A percentile compares a stretch with the other conserved stretches of the same genome.
phyloP scores from a whole-genome alignment of 2,797 vertebrate genomes.

The Melanotaenia boesemani region DNA sequence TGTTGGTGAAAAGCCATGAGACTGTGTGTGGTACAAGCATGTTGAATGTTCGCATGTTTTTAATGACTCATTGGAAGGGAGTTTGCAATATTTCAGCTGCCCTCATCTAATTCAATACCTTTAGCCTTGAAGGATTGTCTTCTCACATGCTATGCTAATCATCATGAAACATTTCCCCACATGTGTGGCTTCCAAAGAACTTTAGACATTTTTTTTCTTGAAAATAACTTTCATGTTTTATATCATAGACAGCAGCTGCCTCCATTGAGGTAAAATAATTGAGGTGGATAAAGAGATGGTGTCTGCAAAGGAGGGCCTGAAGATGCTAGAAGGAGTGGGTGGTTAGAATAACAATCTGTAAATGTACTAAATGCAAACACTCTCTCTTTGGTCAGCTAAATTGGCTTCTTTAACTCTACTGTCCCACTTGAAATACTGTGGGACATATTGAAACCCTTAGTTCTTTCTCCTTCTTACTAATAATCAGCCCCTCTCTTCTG shows the following conservation, averaged over 20 bases:
- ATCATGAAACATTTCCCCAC: constrained; percentile 54
- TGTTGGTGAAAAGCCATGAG: constrained; percentile 19
- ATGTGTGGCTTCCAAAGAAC: constrained; percentile 30
- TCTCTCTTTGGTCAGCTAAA: constrained; percentile 66
- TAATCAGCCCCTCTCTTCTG: constrained; percentile 65
- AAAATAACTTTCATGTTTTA: constrained; percentile 32
- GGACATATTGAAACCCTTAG: constrained; percentile 79
- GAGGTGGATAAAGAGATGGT: constrained; percentile 30
- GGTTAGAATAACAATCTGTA: constrained; percentile 76
- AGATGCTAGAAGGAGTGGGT: constrained; percentile 61
- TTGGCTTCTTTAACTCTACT: constrained; percentile 55
- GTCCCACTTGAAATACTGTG: constrained; percentile 67
- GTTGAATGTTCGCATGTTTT: constrained; percentile 42
- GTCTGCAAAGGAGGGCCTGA: constrained; percentile 46
- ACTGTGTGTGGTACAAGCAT: constrained; percentile 46
- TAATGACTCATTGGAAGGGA: constrained; percentile 46
- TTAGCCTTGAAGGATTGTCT: constrained; percentile 43
- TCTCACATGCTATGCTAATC: constrained; percentile 55
- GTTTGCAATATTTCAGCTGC: constrained; percentile 53
- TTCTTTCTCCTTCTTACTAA: constrained; percentile 63
- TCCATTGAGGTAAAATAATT: constrained; percentile 42
- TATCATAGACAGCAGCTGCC: constrained; percentile 45
- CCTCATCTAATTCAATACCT: constrained; percentile 38
- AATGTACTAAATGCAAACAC: constrained; percentile 66
- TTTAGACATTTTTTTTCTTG: constrained; percentile 4